These are phyloP conservation scores for Ennomos quercinarius DNA, from an alignment of 2,888 invertebrate species.

Conservation along the genomic window DNA sequence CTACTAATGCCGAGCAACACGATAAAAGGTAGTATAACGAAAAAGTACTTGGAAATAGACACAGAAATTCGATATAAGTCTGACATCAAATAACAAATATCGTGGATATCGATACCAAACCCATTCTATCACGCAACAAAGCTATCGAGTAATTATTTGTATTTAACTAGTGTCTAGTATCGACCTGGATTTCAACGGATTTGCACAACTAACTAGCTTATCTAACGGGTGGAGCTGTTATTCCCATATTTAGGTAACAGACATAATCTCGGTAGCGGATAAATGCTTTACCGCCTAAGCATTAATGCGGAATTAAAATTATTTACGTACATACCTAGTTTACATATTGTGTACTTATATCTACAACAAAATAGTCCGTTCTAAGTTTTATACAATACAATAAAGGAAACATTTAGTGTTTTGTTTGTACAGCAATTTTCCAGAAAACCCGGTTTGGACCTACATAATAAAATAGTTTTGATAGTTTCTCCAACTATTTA, in stretches of 20 bases:
- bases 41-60: too few relatives aligned
- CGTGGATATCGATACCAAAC: background rate
- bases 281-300: slow-evolving; percentile 6
- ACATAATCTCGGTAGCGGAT: slow-evolving; percentile 5
- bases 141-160: background rate
- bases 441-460: slow-evolving; percentile 2
- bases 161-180: slow-evolving; percentile 1
- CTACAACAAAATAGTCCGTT: background rate
- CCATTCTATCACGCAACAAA: background rate
- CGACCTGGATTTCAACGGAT: slow-evolving; percentile 6
- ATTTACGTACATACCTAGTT: too few relatives aligned
- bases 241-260: slow-evolving; percentile 7
- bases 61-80: too few relatives aligned
- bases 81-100: too few relatives aligned
- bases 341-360: too few relatives aligned
- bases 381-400: slow-evolving; percentile 1
- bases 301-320: background rate
- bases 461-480: slow-evolving; percentile 25
- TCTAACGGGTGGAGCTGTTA: slow-evolving; percentile 13
- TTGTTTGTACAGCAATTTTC: slow-evolving; percentile 8
- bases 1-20: too few relatives aligned
- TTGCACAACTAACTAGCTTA: slow-evolving; percentile 27
- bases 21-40: too few relatives aligned
- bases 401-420: slow-evolving; percentile 9
- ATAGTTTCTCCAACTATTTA: slow-evolving; percentile 20